Percentiles rank a stretch among this genome's conserved stretches.
These are phyloP conservation scores for Thaumatotibia leucotreta DNA, from an alignment of 1,140 invertebrate species.

Conservation along the genomic window DNA sequence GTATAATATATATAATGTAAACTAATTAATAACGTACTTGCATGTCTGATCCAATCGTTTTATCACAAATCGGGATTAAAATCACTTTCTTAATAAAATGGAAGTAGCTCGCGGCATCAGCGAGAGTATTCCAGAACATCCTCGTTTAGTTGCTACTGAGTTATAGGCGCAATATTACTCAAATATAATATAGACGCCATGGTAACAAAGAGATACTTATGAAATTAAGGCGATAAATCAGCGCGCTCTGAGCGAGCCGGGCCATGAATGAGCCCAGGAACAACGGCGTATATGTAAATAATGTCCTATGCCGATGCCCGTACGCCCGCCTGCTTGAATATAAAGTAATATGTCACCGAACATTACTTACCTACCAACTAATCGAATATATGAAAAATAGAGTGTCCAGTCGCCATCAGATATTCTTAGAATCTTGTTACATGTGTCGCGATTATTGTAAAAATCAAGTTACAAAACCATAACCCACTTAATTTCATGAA, in stretches of 20 bases:
- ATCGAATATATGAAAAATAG: conserved; percentile 34
- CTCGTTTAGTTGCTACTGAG: conserved; percentile 23
- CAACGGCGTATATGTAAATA: conserved; percentile 71
- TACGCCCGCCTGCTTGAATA: conserved; percentile 41
- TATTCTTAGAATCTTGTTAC: too few relatives aligned
- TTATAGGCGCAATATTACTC: conserved; percentile 43
- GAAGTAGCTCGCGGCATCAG: not conserved
- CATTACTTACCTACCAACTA: conserved; percentile 33
- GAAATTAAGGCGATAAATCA: conserved; percentile 74
- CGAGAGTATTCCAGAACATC: not conserved
- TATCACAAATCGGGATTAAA: conserved; percentile 6
- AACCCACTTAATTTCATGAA: conserved; percentile 32
- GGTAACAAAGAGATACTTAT: conserved; percentile 72
- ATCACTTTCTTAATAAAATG: conserved; percentile 15
- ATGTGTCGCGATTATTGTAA: not conserved
- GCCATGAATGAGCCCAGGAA: conserved; percentile 60
- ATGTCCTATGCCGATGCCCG: conserved; percentile 49
- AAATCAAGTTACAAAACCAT: not conserved
- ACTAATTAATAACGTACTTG: too few relatives aligned
- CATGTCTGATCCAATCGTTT: conserved; percentile 6
- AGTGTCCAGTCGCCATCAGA: too few relatives aligned
- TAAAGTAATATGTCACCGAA: conserved; percentile 51
- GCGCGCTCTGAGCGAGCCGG: conserved; percentile 36
- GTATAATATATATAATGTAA: too few relatives aligned
- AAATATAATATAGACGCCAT: conserved; percentile 57